Conservation (phyloP, 2,113 vertebrate species). For the Eretmochelys imbricata region DNA sequence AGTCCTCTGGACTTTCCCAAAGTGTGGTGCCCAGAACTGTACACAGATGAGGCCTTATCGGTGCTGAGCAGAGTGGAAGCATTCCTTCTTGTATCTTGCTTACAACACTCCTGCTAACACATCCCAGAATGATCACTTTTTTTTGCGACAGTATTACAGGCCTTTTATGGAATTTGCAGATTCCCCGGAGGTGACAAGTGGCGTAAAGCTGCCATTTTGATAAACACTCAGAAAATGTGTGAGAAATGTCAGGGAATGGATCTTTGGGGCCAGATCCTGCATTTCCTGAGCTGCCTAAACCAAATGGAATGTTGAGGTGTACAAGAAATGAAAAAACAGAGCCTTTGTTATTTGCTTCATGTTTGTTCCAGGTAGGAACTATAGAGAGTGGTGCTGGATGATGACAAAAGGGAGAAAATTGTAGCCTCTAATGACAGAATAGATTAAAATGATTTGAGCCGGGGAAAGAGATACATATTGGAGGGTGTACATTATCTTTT, state of each 20-base stretch:
- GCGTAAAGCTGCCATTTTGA: neutral
- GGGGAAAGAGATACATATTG: neutral
- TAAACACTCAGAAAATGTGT: neutral
- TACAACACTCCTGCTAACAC: neutral
- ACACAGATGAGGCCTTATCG: neutral
- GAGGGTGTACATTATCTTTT: neutral
- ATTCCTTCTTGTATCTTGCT: neutral
- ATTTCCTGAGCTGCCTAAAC: neutral
- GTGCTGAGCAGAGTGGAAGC: neutral
- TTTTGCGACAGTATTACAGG: neutral
- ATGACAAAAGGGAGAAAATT: neutral
- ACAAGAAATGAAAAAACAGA: neutral
- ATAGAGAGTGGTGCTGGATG: neutral
- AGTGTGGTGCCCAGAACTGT: neutral
- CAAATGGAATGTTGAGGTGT: neutral
- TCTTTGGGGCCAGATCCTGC: neutral
- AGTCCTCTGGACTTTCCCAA: neutral
- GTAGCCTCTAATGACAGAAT: neutral
- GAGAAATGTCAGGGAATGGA: neutral
- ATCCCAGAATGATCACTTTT: neutral
- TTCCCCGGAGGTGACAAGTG: neutral
- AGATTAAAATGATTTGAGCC: neutral
- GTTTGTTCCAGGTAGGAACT: neutral
- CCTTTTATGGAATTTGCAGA: neutral
- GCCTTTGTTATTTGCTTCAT: neutral